phyloP scores from a whole-genome alignment of 2,113 vertebrate species.

The Stegastes partitus region DNA sequence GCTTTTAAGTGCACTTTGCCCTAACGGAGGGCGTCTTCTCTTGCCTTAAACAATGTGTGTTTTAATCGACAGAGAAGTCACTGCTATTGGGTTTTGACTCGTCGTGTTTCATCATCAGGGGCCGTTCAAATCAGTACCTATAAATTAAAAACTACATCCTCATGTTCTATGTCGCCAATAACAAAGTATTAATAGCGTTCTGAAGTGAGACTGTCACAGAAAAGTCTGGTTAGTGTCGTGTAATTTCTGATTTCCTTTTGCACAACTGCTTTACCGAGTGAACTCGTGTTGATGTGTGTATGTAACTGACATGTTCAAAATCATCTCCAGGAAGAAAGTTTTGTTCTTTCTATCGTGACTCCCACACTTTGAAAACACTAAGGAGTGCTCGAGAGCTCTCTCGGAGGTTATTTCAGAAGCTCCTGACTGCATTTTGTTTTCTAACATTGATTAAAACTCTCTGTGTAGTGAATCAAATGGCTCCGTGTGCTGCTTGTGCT shows the following conservation, averaged over 20 bases:
- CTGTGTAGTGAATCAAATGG: conserved; percentile 37
- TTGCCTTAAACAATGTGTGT: conserved; percentile 30
- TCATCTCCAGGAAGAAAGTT: conserved; percentile 5
- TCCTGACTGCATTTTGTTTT: conserved; percentile 61
- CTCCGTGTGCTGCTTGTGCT: conserved; percentile 19
- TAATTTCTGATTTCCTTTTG: conserved; percentile 4
- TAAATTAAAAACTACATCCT: conserved; percentile 27
- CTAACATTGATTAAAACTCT: conserved; percentile 74
- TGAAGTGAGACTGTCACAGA: conserved; percentile 15
- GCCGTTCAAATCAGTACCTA: conserved; percentile 13
- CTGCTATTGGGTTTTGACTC: neutral
- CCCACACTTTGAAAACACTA: conserved; percentile 58
- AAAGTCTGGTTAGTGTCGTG: neutral
- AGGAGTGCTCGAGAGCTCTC: conserved; percentile 20
- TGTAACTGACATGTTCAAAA: conserved; percentile 55
- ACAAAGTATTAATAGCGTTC: conserved; percentile 5
- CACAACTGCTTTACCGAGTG: conserved; percentile 8
- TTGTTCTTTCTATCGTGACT: conserved; percentile 14
- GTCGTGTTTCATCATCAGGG: conserved; percentile 22
- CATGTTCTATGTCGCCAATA: conserved; percentile 1
- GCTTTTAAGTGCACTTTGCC: conserved; percentile 21
- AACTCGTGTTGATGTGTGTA: neutral
- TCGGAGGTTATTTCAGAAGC: conserved; percentile 42
- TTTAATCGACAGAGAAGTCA: conserved; percentile 27
- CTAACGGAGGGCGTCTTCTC: neutral